Conservation (phyloP, 2,797 vertebrate species). For the Pangasius sanitwongsei region DNA sequence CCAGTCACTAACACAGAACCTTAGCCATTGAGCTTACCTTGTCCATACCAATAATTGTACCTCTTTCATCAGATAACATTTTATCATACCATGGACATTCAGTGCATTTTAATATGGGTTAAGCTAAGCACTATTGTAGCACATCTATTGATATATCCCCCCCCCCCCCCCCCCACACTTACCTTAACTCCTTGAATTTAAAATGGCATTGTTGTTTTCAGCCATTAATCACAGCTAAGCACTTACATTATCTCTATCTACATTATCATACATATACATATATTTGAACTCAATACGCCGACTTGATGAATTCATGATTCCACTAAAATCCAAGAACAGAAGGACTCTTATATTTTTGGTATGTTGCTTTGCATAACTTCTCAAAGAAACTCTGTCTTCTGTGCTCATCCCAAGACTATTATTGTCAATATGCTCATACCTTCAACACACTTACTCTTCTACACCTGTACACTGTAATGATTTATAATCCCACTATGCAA, state of each 20-base stretch:
- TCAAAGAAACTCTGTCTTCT: neutral
- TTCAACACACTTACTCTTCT: neutral
- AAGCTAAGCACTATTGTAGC: neutral
- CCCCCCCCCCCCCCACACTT: too few relatives aligned
- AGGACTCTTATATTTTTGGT: too few relatives aligned
- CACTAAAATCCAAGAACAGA: neutral
- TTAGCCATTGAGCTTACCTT: neutral
- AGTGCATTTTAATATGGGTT: neutral
- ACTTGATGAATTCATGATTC: neutral
- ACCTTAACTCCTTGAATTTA: neutral
- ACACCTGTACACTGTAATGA: neutral
- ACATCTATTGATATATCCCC: neutral
- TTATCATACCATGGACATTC: neutral
- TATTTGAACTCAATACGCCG: conserved; percentile 5
- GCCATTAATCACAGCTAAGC: conserved; percentile 19
- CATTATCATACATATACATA: neutral
- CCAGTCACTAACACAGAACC: neutral
- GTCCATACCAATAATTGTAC: neutral
- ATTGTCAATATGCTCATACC: neutral
- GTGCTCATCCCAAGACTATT: neutral
- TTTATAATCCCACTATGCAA: neutral
- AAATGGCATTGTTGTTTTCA: conserved; percentile 20
- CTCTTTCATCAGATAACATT: neutral
- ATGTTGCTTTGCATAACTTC: neutral
- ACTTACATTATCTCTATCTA: neutral